Percentiles rank a stretch among this genome's conserved stretches.
Conservation (phyloP, 2,797 vertebrate species). For the Poeciliopsis presidionis region DNA sequence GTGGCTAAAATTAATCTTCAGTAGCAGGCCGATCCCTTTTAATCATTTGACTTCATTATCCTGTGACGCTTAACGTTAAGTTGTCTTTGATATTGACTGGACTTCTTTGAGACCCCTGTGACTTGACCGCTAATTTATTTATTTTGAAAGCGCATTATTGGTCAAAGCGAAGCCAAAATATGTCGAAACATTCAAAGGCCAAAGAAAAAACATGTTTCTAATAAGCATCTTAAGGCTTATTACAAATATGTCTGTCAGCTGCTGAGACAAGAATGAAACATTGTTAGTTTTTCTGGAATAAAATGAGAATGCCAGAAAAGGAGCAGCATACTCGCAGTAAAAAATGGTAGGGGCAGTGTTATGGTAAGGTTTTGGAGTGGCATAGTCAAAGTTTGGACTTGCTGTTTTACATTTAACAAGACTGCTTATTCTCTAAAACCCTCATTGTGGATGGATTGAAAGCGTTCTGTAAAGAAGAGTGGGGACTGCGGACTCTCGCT, state of each 20-base stretch:
- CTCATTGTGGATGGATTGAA: background rate
- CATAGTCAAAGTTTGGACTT: background rate
- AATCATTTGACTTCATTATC: background rate
- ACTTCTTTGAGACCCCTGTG: background rate
- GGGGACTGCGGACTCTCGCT: background rate
- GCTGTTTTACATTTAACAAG: background rate
- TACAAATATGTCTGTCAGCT: background rate
- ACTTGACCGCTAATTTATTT: background rate
- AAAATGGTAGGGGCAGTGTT: background rate
- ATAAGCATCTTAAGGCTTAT: background rate
- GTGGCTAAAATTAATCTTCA: conserved; percentile 13
- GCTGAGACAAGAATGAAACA: background rate
- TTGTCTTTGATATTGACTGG: background rate
- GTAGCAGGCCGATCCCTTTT: background rate
- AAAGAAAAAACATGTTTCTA: background rate
- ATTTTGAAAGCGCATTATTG: background rate
- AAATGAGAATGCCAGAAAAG: background rate
- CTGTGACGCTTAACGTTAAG: background rate
- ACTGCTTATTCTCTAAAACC: background rate
- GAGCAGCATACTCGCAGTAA: background rate
- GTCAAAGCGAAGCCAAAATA: background rate
- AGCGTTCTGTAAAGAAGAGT: background rate
- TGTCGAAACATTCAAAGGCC: background rate
- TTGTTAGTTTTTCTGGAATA: background rate
- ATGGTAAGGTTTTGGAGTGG: background rate